These are phyloP conservation scores for Limnephilus auricula DNA, from an alignment of 2,888 invertebrate genomes.

Conservation along the genomic window DNA sequence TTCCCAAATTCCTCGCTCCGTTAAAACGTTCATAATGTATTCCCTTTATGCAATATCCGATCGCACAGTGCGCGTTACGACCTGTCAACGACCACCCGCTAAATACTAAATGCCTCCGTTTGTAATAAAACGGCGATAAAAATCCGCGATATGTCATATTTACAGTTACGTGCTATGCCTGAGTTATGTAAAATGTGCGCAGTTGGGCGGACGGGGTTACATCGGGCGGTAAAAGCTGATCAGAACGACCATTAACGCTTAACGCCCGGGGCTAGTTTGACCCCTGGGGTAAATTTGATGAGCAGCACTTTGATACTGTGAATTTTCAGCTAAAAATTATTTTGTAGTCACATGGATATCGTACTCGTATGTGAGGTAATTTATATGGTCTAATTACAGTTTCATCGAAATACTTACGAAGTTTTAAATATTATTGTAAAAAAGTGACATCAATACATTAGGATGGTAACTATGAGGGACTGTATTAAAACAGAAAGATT, in stretches of 20 bases:
- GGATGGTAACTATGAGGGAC: too few species aligned
- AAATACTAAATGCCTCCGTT: not conserved
- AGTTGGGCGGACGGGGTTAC: not conserved
- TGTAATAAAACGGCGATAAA: not conserved
- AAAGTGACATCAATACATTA: too few species aligned
- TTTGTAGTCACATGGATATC: not conserved
- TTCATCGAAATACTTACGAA: too few species aligned
- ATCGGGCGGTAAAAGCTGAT: not conserved
- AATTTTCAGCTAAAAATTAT: not conserved
- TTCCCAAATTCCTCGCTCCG: not conserved
- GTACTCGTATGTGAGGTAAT: not conserved
- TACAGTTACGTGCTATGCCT: not conserved
- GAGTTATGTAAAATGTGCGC: not conserved
- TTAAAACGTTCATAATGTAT: not conserved
- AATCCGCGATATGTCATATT: slow-evolving; percentile 2
- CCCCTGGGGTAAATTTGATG: not conserved
- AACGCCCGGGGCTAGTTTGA: not conserved
- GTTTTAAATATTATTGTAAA: too few species aligned
- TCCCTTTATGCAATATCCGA: slow-evolving; percentile 2
- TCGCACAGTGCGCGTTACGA: not conserved
- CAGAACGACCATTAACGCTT: not conserved
- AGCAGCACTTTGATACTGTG: not conserved
- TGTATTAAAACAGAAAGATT: too few species aligned
- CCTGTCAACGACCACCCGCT: not conserved
- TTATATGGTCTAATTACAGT: not conserved